phyloP scores from a whole-genome alignment of 2,797 vertebrate genomes.

The Mallotus villosus region DNA sequence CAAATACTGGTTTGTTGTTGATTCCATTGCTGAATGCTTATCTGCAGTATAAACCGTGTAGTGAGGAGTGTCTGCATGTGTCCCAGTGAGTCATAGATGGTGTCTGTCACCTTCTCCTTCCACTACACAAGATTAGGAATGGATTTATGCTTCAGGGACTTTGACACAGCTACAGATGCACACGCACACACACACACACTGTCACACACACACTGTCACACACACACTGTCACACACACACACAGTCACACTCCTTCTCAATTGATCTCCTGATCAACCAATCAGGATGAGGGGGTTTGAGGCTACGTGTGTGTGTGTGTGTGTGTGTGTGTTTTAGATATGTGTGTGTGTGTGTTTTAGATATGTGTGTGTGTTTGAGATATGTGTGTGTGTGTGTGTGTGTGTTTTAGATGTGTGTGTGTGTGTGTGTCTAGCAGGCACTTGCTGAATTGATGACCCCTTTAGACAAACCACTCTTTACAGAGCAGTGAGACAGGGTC shows the following conservation, averaged over 20 bases:
- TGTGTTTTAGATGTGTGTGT: not conserved
- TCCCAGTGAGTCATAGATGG: not conserved
- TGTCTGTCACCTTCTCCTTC: too few relatives aligned
- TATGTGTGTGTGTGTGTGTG: too few relatives aligned
- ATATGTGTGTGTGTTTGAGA: too few relatives aligned
- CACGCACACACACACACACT: not conserved
- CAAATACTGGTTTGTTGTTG: constrained; percentile 19
- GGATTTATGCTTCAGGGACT: not conserved
- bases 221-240: too few relatives aligned
- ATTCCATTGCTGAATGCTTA: constrained; percentile 21
- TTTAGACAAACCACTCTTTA: not conserved
- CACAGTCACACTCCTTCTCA: not conserved
- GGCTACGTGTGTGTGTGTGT: too few relatives aligned
- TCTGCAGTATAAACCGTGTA: not conserved
- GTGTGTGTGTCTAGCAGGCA: not conserved
- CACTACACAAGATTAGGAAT: too few relatives aligned
- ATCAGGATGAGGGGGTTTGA: not conserved
- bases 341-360: too few relatives aligned
- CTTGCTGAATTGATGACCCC: too few relatives aligned
- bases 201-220: too few relatives aligned
- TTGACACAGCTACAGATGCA: not conserved
- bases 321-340: too few relatives aligned
- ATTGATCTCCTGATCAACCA: not conserved
- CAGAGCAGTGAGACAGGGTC: not conserved
- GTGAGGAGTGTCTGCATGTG: not conserved